phyloP scores from a whole-genome alignment of 2,888 invertebrate species.

The Agrochola circellaris region DNA sequence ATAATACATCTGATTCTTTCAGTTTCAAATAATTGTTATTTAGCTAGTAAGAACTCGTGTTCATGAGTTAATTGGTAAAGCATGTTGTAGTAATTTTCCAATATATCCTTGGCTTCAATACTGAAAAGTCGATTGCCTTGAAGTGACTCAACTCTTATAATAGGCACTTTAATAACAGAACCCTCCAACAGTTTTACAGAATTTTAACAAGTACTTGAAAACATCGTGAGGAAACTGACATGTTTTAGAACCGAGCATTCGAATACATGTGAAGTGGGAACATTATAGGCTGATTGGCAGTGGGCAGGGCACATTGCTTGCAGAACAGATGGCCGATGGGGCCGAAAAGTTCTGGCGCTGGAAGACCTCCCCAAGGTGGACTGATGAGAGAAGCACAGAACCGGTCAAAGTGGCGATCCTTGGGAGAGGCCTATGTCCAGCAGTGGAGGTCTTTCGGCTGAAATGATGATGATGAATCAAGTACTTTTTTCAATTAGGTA shows the following conservation, averaged over 20 bases:
- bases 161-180: neutral
- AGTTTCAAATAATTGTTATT: neutral
- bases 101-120: neutral
- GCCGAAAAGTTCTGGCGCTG: neutral
- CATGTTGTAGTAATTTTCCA: neutral
- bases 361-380: neutral
- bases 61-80: neutral
- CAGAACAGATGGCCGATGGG: neutral
- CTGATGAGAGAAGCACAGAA: no score
- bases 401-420: no score
- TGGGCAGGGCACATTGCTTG: neutral
- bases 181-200: neutral
- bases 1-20: neutral
- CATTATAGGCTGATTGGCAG: neutral
- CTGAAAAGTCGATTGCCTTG: neutral
- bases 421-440: no score
- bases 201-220: neutral
- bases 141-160: neutral
- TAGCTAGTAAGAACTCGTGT: neutral
- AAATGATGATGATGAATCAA: no score
- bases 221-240: no score
- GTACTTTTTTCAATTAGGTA: neutral
- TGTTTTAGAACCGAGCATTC: no score
- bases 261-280: no score
- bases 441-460: no score